Percentiles rank a stretch among this genome's conserved stretches.
phyloP scores from a whole-genome alignment of 2,888 invertebrate genomes.

The Brachyptera putata region DNA sequence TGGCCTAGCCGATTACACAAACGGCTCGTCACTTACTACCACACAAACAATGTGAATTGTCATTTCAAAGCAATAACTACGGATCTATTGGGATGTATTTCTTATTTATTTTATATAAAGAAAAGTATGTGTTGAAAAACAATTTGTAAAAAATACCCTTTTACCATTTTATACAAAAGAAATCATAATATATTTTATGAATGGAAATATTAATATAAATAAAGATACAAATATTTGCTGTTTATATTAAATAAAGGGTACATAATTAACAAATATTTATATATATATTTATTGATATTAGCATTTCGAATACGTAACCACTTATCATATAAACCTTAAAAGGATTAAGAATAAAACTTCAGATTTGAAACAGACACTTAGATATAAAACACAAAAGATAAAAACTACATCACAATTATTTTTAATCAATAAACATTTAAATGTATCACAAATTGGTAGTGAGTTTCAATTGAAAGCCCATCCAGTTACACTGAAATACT shows the following conservation, averaged over 20 bases:
- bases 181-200: neutral
- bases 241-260: neutral
- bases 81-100: too few species aligned
- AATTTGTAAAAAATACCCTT: conserved; percentile 30
- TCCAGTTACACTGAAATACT: too few species aligned
- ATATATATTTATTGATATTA: conserved; percentile 7
- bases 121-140: conserved; percentile 23
- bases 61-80: too few species aligned
- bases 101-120: conserved; percentile 28
- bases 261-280: conserved; percentile 1
- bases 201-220: conserved; percentile 7
- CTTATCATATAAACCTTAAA: too few species aligned
- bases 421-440: conserved; percentile 17
- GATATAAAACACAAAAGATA: conserved; percentile 8
- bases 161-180: conserved; percentile 29
- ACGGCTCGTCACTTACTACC: too few species aligned
- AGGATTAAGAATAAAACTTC: too few species aligned
- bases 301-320: too few species aligned
- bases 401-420: conserved; percentile 9
- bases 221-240: conserved; percentile 17
- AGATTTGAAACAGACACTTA: conserved; percentile 10
- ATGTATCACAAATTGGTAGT: conserved; percentile 21
- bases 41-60: too few species aligned
- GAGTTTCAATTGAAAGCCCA: conserved; percentile 15
- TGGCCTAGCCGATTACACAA: too few species aligned